Percentiles rank a stretch among this genome's conserved stretches.
phyloP scores from a whole-genome alignment of 2,113 vertebrate species.

The Leptobrachium ailaonicum region DNA sequence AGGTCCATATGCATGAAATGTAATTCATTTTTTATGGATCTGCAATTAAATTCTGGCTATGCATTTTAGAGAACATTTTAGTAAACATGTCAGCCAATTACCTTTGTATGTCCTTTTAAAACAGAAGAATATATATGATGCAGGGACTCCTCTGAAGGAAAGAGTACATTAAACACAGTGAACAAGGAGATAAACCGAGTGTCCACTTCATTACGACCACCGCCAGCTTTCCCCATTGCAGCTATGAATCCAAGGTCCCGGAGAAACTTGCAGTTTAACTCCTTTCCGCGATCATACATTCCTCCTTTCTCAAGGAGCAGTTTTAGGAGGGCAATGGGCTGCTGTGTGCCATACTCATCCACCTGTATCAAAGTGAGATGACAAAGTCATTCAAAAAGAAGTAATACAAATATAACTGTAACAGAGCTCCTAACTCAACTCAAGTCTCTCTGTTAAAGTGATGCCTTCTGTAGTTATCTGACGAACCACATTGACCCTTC shows the following conservation, averaged over 20 bases:
- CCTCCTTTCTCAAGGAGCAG: constrained; percentile 86
- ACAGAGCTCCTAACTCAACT: no score
- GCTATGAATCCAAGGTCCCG: constrained; percentile 89
- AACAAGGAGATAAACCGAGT: constrained; percentile 89
- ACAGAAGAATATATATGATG: constrained; percentile 88
- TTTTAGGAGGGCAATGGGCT: constrained; percentile 91
- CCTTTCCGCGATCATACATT: constrained; percentile 87
- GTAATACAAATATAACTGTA: not conserved
- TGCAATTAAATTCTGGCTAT: no score
- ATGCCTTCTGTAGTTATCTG: no score
- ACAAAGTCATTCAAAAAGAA: not conserved
- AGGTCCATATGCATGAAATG: no score
- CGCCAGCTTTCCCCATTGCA: constrained; percentile 94
- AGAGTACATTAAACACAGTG: constrained; percentile 86
- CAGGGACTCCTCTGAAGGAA: constrained; percentile 82
- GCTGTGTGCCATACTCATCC: constrained; percentile 92
- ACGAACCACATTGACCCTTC: no score
- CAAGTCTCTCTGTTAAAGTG: no score
- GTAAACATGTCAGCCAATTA: constrained; percentile 55
- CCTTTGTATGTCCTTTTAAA: constrained; percentile 84
- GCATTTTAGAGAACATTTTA: no score
- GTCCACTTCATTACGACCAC: constrained; percentile 93
- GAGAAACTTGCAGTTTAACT: constrained; percentile 86
- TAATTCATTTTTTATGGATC: no score
- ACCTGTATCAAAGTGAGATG: constrained; percentile 67